Evolutionary conservation across 2,888 invertebrate genomes (phyloP), one percentile per base, ranked within the genome.

Genomic region (Limnephilus rhombicus): DNA sequence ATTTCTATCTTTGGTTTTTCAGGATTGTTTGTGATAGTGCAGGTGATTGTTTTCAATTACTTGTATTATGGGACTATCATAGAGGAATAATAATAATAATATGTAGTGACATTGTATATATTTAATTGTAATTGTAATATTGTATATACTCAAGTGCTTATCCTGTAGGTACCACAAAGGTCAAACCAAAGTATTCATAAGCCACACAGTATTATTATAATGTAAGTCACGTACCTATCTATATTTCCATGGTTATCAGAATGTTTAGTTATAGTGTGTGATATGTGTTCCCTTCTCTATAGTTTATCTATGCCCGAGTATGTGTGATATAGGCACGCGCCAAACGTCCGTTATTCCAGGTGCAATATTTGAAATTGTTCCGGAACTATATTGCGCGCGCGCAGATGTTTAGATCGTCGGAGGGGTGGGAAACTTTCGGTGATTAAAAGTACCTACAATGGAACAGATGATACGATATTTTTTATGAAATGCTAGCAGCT

Each of bases 331-430:
- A 24, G 88, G 80, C 91, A 91, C 91, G 91, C 91, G 91, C 89
- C 91, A 80, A 89, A 92, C 85, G 90, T 89, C 92, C 93, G 93
- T 93, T 93, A 93, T 80, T 92, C 93, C 93, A 93, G 93, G 93
- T 93, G 93, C 92, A 91, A 93, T 92, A 92, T 93, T 90, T 91
- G 93, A 92, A 93, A 92, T 92, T 80, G 88, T 89, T 41, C 88
- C 88, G 80, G 68, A 89, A 89, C 88, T 37, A 18, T 80, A 89
- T 89, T 37, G 88, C 88, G 29, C 86, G 49, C 86, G 86, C 68
- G 68, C 86, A 68, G 68, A 68, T 68, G 68, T 68, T 68, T 24
- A 89, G 41, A 89, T 89, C 80, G 18, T 89, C 41, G 12, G 13
- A 87, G 53, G 53, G 68, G 68, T 18, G 15, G 31, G 3, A 9